Conservation (phyloP, 2,888 invertebrate species). For the Sphaerophoria taeniata region DNA sequence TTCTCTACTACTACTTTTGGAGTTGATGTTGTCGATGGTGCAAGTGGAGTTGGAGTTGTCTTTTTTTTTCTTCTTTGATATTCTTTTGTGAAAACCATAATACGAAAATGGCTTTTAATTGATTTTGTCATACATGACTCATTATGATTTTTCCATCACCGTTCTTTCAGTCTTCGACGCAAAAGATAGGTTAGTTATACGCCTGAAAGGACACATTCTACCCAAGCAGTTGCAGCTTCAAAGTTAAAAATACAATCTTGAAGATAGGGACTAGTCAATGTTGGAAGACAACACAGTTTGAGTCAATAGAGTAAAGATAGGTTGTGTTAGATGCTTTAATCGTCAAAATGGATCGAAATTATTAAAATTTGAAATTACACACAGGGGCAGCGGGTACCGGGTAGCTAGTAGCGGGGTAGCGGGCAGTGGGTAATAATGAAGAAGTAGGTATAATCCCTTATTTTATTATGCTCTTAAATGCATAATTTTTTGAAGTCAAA, state of each 20-base stretch:
- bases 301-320: no score
- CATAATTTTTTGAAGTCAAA: no score
- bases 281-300: no score
- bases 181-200: conserved; percentile 65
- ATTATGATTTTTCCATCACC: conserved; percentile 63
- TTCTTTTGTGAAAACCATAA: conserved; percentile 73
- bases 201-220: conserved; percentile 59
- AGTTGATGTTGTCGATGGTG: conserved; percentile 9
- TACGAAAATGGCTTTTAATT: conserved; percentile 82
- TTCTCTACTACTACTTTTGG: conserved; percentile 11
- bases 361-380: no score
- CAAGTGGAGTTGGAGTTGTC: conserved; percentile 44
- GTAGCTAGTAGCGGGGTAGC: no score
- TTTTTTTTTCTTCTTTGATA: conserved; percentile 15
- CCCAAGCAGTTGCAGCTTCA: conserved; percentile 45
- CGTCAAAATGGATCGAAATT: no score
- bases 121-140: conserved; percentile 76
- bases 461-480: no score
- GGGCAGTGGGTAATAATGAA: no score
- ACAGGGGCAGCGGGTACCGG: no score
- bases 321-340: no score
- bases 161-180: conserved; percentile 36
- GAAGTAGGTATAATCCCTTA: no score
- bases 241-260: conserved; percentile 36
- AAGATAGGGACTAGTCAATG: no score